Evolutionary conservation across 2,113 vertebrate species (phyloP).

Genomic region (Thamnophis sirtalis): DNA sequence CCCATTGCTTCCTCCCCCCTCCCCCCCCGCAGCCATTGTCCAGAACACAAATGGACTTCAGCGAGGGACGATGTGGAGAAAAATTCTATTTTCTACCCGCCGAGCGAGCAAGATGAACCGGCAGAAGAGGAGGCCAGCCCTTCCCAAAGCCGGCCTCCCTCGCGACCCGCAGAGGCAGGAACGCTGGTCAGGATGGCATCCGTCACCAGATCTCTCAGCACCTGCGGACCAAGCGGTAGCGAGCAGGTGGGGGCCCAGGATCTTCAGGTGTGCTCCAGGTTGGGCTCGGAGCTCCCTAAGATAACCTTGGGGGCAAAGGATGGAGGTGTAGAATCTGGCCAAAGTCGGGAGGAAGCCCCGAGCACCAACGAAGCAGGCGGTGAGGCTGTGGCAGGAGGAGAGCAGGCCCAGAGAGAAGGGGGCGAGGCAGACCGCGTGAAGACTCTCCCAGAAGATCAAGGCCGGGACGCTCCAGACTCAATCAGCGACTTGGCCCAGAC

Average conservation of each 20-base stretch:
- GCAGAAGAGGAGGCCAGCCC: neutral
- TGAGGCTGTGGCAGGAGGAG: neutral
- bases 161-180: neutral
- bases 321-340: neutral
- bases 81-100: conserved; percentile 27
- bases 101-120: neutral
- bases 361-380: neutral
- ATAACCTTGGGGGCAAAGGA: neutral
- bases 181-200: neutral
- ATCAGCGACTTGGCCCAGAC: neutral
- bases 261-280: neutral
- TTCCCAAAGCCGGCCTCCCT: accelerated
- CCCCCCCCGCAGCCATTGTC: conserved; percentile 11
- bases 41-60: conserved; percentile 29
- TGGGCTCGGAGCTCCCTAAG: accelerated
- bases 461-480: neutral
- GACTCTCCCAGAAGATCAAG: accelerated
- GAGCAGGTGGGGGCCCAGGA: neutral
- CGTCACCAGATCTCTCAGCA: accelerated
- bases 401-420: neutral
- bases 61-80: neutral
- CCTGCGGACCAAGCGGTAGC: neutral
- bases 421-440: neutral
- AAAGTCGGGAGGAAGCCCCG: neutral
- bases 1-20: neutral